Percentiles rank a stretch among this genome's conserved stretches.
These are phyloP conservation scores for Rhincodon typus DNA, from an alignment of 2,797 vertebrate genomes.

Conservation along the genomic window DNA sequence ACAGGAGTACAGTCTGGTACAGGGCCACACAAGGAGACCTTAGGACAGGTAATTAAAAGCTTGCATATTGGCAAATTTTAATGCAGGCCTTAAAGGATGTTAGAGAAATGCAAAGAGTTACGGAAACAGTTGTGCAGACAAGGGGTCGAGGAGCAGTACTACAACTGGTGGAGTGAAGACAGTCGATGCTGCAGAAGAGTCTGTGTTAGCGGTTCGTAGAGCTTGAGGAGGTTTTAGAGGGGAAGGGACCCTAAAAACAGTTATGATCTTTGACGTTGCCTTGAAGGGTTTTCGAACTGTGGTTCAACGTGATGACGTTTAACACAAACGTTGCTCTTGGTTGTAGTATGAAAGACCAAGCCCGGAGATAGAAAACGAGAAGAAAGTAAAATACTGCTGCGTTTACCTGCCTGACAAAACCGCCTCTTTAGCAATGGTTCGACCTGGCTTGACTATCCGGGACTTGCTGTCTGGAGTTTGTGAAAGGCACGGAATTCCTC, in stretches of 20 bases:
- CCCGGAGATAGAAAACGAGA: conserved; percentile 56
- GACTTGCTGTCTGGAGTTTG: conserved; percentile 83
- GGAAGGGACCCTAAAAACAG: no score
- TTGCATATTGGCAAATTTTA: no score
- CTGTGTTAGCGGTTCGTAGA: neutral
- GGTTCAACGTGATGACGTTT: no score
- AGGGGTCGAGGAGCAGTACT: neutral
- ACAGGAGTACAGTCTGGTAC: no score
- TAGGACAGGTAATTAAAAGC: no score
- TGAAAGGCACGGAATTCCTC: conserved; percentile 83
- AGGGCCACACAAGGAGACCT: no score
- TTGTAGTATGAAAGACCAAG: conserved; percentile 66
- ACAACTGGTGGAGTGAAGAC: neutral
- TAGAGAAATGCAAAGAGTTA: no score
- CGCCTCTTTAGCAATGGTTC: conserved; percentile 74
- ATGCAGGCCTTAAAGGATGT: no score
- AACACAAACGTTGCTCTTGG: neutral
- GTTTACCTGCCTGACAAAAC: conserved; percentile 89
- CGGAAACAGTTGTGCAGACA: no score
- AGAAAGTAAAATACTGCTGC: conserved; percentile 82
- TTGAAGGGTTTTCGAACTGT: neutral
- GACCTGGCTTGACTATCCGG: conserved; percentile 66
- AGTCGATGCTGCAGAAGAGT: neutral
- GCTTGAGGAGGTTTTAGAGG: neutral
- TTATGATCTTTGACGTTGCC: neutral